Conservation (phyloP, 2,113 vertebrate genomes). For the Zosterops hypoxanthus region DNA sequence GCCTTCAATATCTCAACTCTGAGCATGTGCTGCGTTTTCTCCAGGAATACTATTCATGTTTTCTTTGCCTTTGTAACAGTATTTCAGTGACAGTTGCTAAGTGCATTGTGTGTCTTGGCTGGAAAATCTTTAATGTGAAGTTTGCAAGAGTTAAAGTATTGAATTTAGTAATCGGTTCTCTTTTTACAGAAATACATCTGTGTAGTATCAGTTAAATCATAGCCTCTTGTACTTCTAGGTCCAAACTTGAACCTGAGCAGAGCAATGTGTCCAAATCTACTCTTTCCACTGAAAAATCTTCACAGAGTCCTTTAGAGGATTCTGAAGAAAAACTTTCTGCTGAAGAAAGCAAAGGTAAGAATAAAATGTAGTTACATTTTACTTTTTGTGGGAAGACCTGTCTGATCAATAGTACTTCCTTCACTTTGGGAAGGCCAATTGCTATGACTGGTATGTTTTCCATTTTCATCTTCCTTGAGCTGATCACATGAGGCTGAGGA, state of each 20-base stretch:
- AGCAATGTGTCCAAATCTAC: conserved; percentile 47
- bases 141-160: background rate
- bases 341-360: conserved; percentile 83
- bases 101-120: background rate
- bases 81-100: background rate
- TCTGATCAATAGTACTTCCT: background rate
- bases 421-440: background rate
- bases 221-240: conserved; percentile 72
- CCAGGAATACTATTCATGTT: background rate
- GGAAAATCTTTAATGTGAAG: background rate
- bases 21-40: background rate
- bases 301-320: conserved; percentile 50
- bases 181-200: background rate
- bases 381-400: background rate
- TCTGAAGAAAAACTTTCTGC: conserved; percentile 73
- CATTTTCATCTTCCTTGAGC: background rate
- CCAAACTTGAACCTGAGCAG: conserved; percentile 88
- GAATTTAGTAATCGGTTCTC: background rate
- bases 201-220: background rate
- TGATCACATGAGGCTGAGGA: background rate
- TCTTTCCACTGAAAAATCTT: conserved; percentile 48
- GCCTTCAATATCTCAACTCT: background rate
- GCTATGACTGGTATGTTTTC: background rate
- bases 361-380: background rate
- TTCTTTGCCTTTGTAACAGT: background rate